Evolutionary conservation across 2,113 vertebrate species (phyloP).

Genomic region (Andinoacara biseriatus): DNA sequence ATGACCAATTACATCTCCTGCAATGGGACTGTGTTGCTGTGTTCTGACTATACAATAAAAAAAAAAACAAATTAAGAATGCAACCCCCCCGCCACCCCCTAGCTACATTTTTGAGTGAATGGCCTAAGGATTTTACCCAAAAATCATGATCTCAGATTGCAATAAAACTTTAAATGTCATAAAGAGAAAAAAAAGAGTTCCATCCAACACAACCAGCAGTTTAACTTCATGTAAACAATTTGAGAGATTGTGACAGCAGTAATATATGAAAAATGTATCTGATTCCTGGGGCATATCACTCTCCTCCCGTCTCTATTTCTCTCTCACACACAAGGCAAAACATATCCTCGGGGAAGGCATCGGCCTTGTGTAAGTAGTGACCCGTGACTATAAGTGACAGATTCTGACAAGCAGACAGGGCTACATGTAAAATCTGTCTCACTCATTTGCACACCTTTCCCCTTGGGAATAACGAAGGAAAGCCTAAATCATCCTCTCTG

Average conservation of each 20-base stretch:
- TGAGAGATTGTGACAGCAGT: constrained; percentile 30
- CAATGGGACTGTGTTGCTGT: too few relatives aligned
- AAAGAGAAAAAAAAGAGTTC: background rate
- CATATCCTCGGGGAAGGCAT: constrained; percentile 63
- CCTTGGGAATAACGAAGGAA: constrained; percentile 39
- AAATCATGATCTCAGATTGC: background rate
- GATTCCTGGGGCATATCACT: constrained; percentile 51
- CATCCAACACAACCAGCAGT: background rate
- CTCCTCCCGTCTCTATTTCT: constrained; percentile 43
- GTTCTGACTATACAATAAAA: too few relatives aligned
- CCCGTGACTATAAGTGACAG: constrained; percentile 78
- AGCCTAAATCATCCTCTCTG: constrained; percentile 41
- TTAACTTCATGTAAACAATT: constrained; percentile 33
- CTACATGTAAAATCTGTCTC: constrained; percentile 72
- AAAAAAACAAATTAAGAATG: too few relatives aligned
- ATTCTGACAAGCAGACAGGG: constrained; percentile 73
- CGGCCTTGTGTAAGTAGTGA: constrained; percentile 70
- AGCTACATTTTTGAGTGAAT: background rate
- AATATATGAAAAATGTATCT: constrained; percentile 37
- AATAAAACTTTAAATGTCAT: background rate
- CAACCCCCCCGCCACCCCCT: too few relatives aligned
- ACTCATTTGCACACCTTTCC: constrained; percentile 75
- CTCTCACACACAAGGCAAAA: constrained; percentile 51
- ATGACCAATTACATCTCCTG: too few relatives aligned
- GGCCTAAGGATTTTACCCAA: background rate